Evolutionary conservation across 2,888 invertebrate genomes (phyloP), one percentile per base, ranked within the genome.

Genomic region (Capitulum mitella): DNA sequence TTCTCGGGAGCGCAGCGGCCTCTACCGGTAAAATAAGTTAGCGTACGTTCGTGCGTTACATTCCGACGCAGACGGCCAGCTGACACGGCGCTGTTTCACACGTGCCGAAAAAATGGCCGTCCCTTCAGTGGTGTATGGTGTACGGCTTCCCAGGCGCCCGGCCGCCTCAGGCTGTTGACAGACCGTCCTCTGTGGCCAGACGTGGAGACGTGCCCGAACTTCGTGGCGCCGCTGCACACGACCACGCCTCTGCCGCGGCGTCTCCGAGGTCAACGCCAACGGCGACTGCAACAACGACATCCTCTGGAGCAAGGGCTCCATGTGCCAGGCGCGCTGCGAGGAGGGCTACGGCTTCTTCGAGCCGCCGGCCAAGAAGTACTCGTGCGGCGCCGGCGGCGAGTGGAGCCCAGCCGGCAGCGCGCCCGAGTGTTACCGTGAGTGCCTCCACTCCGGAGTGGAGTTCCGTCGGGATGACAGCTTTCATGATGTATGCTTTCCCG

Each of bases 371-470:
- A 81, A 80, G 77, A 81, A 81, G 79, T 82, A 82, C 79, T 78
- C 79, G 61, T 82, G 82, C 77, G 81, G 80, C 79, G 78, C 78
- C 3, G 82, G 81, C 16, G 82, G 82, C 40, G 19, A 70, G n/a
- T 82, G 82, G 82, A 61, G 70, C 51, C 82, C 82, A 0, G 74
- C 77, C n/a, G 81, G 80, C 61, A 81, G 79, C 77, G 82, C 82
- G 26, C 82, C 82, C 12, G 80, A 82, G 78, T 82, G 82, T 79
- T 81, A 81, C 80, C 81, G 82, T 81, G 78, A 80, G 81, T 80
- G 12, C 8, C 6, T 1, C 19, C 19, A 3, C 51, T 16, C 51
- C 16, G n/a, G n/a, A n/a, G n/a, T n/a, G n/a, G n/a, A n/a, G n/a
- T n/a, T n/a, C n/a, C n/a, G n/a, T n/a, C n/a, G n/a, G n/a, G n/a